phyloP scores from a whole-genome alignment of 2,888 invertebrate genomes.

The Yponomeuta sedellus region DNA sequence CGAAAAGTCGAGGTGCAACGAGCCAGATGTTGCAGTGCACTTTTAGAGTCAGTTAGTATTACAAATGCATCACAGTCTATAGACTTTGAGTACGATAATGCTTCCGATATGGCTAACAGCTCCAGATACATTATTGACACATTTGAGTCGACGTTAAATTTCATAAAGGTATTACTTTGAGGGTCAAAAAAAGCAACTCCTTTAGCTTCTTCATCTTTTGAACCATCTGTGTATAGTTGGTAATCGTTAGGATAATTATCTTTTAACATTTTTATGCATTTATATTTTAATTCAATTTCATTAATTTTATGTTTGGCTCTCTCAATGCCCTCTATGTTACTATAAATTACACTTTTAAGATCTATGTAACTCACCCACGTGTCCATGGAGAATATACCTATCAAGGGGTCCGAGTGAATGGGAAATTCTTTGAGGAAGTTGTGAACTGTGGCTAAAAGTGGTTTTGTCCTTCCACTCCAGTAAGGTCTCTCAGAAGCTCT shows the following conservation, averaged over 20 bases:
- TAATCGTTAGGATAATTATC: background rate
- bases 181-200: background rate
- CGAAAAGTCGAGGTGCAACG: too few species aligned
- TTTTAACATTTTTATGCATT: background rate
- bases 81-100: background rate
- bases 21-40: too few species aligned
- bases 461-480: background rate
- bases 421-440: background rate
- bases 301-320: background rate
- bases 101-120: background rate
- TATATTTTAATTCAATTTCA: background rate
- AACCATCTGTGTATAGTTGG: background rate
- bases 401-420: background rate
- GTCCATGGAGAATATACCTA: background rate
- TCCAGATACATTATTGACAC: slow-evolving; percentile 3
- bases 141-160: background rate
- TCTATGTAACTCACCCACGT: slow-evolving; percentile 2
- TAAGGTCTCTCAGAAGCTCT: background rate
- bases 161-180: background rate
- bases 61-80: background rate
- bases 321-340: background rate
- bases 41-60: too few species aligned
- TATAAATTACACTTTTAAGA: background rate
- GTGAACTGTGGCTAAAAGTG: background rate
- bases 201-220: background rate